Conservation (phyloP, 2,797 vertebrate genomes). For the Gambusia yucatana region DNA sequence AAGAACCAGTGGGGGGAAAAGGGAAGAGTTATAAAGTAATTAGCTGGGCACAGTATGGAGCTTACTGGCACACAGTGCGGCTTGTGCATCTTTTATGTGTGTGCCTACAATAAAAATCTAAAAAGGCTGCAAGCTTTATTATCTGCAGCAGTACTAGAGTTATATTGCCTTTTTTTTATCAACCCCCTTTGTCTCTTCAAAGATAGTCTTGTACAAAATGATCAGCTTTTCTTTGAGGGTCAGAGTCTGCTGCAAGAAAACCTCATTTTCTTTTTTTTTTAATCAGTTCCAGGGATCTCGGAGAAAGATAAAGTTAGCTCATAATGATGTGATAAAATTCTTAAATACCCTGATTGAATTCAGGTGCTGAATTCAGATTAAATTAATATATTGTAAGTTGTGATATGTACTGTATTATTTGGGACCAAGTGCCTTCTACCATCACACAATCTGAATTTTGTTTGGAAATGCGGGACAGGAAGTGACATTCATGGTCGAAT, state of each 20-base stretch:
- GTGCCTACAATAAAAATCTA: slow-evolving; percentile 3
- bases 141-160: slow-evolving; percentile 3
- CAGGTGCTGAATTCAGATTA: not conserved
- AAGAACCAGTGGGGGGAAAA: slow-evolving; percentile 3
- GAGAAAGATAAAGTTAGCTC: not conserved
- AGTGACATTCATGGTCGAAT: not conserved
- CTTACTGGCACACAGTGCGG: not conserved
- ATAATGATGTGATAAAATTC: not conserved
- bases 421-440: not conserved
- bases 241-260: slow-evolving; percentile 38
- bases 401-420: not conserved
- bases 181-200: slow-evolving; percentile 14
- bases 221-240: slow-evolving; percentile 19
- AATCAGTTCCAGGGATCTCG: slow-evolving; percentile 3
- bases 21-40: slow-evolving; percentile 4
- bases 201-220: slow-evolving; percentile 24
- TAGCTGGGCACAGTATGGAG: not conserved
- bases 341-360: not conserved
- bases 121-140: slow-evolving; percentile 6
- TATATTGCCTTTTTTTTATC: slow-evolving; percentile 30
- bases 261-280: slow-evolving; percentile 20
- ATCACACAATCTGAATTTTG: not conserved
- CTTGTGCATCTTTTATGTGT: slow-evolving; percentile 8
- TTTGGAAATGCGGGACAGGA: not conserved
- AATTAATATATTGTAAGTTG: not conserved